These are phyloP conservation scores for Pseudorectes ferrugineus DNA, from an alignment of 2,113 vertebrate genomes.

Conservation along the genomic window DNA sequence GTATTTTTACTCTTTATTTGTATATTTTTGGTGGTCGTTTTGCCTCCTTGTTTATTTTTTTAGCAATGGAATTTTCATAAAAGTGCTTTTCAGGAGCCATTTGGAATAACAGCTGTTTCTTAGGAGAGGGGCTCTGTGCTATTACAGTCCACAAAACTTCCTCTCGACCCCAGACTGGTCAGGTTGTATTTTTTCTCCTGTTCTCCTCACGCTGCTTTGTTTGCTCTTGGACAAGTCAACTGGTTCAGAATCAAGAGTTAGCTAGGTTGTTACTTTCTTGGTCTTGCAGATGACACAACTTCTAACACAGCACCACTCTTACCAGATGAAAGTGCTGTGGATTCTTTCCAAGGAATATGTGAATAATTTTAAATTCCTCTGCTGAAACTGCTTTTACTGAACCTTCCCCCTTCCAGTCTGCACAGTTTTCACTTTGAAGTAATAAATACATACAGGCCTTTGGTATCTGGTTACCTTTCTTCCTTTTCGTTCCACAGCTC, in stretches of 20 bases:
- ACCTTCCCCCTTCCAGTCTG: neutral
- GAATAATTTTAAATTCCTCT: slow-evolving; percentile 23
- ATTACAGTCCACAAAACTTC: neutral
- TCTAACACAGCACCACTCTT: neutral
- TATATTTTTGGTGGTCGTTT: neutral
- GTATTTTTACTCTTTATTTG: slow-evolving; percentile 27
- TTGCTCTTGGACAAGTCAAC: neutral
- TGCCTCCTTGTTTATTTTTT: slow-evolving; percentile 22
- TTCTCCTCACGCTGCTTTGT: neutral
- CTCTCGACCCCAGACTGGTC: neutral
- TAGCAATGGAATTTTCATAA: neutral
- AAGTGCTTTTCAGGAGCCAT: neutral
- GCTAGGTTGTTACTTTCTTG: neutral
- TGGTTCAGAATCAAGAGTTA: neutral
- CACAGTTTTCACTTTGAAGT: neutral
- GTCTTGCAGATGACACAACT: neutral
- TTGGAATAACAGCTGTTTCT: neutral
- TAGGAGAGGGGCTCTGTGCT: neutral
- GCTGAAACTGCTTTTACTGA: neutral
- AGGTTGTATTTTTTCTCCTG: neutral
- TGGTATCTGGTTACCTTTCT: neutral
- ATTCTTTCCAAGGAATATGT: slow-evolving; percentile 31
- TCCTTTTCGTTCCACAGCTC: neutral
- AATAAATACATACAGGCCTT: neutral
- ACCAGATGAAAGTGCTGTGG: neutral